phyloP scores from a whole-genome alignment of 2,888 invertebrate genomes.

The Polydesmus complanatus region DNA sequence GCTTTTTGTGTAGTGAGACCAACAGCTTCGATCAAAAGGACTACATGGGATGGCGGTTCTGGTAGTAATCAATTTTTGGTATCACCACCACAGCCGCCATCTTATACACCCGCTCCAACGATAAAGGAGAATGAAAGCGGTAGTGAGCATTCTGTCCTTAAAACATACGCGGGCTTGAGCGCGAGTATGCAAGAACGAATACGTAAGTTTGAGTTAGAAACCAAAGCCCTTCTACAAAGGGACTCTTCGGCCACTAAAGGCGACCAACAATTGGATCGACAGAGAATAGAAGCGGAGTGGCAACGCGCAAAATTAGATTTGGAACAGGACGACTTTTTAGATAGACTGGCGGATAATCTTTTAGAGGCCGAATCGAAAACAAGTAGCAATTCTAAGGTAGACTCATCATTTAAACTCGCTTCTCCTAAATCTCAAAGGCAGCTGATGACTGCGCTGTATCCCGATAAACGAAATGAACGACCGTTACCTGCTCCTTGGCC shows the following conservation, averaged over 20 bases:
- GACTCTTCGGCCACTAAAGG: conserved; percentile 27
- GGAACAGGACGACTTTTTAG: conserved; percentile 40
- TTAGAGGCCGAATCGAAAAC: conserved; percentile 17
- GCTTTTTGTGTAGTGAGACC: conserved; percentile 10
- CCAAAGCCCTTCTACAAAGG: conserved; percentile 49
- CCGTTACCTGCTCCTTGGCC: background rate
- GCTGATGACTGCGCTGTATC: background rate
- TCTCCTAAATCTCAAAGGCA: background rate
- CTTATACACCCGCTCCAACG: background rate
- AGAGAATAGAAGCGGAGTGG: conserved; percentile 39
- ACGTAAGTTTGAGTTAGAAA: conserved; percentile 58
- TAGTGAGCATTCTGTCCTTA: conserved; percentile 21
- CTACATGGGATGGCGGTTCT: conserved; percentile 1
- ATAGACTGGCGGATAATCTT: conserved; percentile 37
- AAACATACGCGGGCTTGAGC: conserved; percentile 46
- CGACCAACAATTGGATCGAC: conserved; percentile 30
- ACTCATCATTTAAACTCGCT: background rate
- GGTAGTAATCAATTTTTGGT: background rate
- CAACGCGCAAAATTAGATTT: conserved; percentile 39
- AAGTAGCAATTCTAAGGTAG: background rate
- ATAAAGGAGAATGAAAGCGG: background rate
- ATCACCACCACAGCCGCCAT: background rate
- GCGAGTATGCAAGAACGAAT: conserved; percentile 49
- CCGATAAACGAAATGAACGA: background rate
- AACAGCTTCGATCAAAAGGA: background rate